Evolutionary conservation across 2,797 vertebrate genomes (phyloP), one percentile per base, ranked within the genome.

Genomic region (Scolopax rusticola): DNA sequence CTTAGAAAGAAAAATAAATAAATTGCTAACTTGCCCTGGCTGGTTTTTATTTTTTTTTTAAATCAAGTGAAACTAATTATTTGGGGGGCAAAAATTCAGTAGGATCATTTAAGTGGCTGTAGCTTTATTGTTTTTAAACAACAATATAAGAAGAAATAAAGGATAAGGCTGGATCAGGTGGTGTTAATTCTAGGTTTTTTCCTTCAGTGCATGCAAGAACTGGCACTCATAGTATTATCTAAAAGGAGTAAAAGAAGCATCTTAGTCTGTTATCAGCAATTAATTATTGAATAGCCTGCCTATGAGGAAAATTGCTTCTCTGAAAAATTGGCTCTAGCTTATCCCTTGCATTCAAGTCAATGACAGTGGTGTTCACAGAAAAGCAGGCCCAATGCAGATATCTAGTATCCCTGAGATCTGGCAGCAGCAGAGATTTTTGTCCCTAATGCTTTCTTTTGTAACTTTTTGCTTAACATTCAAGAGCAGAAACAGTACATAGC

Each of bases 1-100:
- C 84, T 89, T 86, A 54, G 38, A 89, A 48, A 60, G 41, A 75
- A 92, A 77, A 78, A 50, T 28, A 73, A 93, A 86, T 56, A 93
- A 89, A 60, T 61, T 17, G 36, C 6, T 80, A 87, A 68, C 32
- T 53, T 60, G 6, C 19, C 69, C 18, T 73, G 36, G 51, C 3
- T 41, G 5, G 8, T 60, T 38, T 60, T 60, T 32, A 28, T 53
- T 54, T 69, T 24, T 24, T 60, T 87, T 90, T 79, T 23, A 77
- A 77, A 84, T 56, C n/a, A 53, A 89, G 87, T 38, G 5, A 68
- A 61, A 10, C 8, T 47, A 51, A 89, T 48, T 13, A 73, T 69
- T 93, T 86, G 51, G 7, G 9, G 6, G 40, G 21, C 43, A 60
- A 56, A n/a, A 45, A 11, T 24, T 20, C 41, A 45, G 5, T 57